Percentiles rank a stretch among this genome's conserved stretches.
Conservation (phyloP, 2,888 invertebrate genomes). For the Stenolophus ochropezus region DNA sequence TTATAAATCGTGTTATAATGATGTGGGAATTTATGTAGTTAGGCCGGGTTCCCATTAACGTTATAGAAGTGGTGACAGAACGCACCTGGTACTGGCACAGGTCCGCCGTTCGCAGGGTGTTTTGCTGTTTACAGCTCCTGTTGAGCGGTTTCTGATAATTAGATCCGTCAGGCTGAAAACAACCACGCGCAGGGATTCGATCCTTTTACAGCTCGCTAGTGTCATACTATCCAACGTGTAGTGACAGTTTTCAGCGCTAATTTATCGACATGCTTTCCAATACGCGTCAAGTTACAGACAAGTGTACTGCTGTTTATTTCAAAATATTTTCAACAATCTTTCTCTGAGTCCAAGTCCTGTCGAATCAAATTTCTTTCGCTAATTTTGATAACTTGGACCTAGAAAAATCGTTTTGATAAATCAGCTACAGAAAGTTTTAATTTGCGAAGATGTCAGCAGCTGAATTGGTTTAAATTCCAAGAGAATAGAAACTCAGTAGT, state of each 20-base stretch:
- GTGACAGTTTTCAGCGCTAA: not conserved
- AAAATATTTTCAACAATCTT: no score
- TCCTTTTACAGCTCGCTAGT: not conserved
- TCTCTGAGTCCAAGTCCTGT: no score
- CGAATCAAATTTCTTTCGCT: no score
- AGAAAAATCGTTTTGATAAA: not conserved
- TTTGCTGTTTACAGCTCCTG: conserved; percentile 45
- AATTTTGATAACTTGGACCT: no score
- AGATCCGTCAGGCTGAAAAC: conserved; percentile 42
- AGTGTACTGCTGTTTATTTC: not conserved
- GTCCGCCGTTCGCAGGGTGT: not conserved
- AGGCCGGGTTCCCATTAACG: conserved; percentile 22
- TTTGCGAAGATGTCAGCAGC: not conserved
- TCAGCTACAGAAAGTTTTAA: not conserved
- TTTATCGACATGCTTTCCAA: not conserved
- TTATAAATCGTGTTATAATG: conserved; percentile 16
- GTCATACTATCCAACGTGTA: not conserved
- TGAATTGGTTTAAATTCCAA: not conserved
- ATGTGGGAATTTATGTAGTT: conserved; percentile 31
- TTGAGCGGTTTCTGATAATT: conserved; percentile 42
- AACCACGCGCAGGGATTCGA: not conserved
- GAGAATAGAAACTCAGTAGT: conserved; percentile 7
- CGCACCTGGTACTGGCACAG: conserved; percentile 51
- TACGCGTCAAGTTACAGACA: not conserved
- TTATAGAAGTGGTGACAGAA: conserved; percentile 51